These are phyloP conservation scores for Polyommatus icarus DNA, from an alignment of 2,888 invertebrate genomes.

Conservation along the genomic window DNA sequence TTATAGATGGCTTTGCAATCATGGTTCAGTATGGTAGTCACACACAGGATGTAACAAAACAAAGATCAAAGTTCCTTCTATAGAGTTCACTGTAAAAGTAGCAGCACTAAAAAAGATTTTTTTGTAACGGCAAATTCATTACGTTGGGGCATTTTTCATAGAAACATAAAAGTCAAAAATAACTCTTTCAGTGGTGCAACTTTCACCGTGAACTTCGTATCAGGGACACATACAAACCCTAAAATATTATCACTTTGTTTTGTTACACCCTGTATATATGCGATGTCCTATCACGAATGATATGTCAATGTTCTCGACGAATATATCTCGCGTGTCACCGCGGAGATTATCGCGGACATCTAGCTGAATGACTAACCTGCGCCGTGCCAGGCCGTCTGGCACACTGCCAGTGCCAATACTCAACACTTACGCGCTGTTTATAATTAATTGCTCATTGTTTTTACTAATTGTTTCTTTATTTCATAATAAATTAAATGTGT, in stretches of 20 bases:
- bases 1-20: no score
- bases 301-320: constrained; percentile 10
- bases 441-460: constrained; percentile 1
- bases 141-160: no score
- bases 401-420: constrained; percentile 15
- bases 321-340: constrained; percentile 25
- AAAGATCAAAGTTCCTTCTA: no score
- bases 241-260: neutral
- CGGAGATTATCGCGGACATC: constrained; percentile 25
- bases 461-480: neutral
- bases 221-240: neutral
- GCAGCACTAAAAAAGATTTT: no score
- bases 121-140: no score
- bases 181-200: no score
- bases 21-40: no score
- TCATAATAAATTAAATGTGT: neutral
- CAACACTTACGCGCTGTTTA: constrained; percentile 20
- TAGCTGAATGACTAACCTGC: constrained; percentile 40
- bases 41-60: no score
- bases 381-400: constrained; percentile 20
- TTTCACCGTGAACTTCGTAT: no score
- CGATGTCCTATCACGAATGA: neutral
- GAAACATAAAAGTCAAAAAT: no score
- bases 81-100: no score
- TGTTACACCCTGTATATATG: neutral